These are phyloP conservation scores for Kryphioiulus occultus DNA, from an alignment of 2,888 invertebrate genomes.

Conservation along the genomic window DNA sequence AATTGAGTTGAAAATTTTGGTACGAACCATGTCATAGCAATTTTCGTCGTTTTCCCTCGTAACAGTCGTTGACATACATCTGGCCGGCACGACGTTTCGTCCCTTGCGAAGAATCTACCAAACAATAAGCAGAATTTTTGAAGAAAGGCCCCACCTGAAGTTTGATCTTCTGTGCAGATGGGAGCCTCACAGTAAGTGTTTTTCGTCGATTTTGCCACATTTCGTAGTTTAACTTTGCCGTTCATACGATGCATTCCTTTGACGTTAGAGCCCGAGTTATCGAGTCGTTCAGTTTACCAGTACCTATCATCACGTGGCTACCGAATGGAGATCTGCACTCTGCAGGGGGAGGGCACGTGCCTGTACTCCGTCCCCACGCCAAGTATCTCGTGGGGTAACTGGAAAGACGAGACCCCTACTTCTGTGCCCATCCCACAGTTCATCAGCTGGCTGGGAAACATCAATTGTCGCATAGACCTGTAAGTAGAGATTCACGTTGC, in stretches of 20 bases:
- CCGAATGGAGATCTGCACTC: background rate
- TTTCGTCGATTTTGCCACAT: background rate
- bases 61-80: constrained; percentile 39
- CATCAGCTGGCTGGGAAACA: constrained; percentile 16
- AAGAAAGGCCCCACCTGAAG: constrained; percentile 35
- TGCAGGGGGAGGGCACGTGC: background rate
- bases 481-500: background rate
- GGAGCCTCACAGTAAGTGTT: constrained; percentile 33
- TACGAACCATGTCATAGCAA: background rate
- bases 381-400: background rate
- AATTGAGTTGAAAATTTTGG: no score
- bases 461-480: constrained; percentile 20
- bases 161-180: constrained; percentile 47
- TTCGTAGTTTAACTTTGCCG: background rate
- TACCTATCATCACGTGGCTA: background rate
- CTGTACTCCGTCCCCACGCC: background rate
- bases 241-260: background rate
- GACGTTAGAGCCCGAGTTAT: background rate
- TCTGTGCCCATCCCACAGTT: background rate
- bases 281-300: constrained; percentile 25
- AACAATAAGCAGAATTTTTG: background rate
- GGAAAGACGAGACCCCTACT: background rate
- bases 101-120: constrained; percentile 13
- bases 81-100: background rate
- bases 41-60: background rate